These are phyloP conservation scores for Harpagus bidentatus DNA, from an alignment of 2,113 vertebrate species.

Conservation along the genomic window DNA sequence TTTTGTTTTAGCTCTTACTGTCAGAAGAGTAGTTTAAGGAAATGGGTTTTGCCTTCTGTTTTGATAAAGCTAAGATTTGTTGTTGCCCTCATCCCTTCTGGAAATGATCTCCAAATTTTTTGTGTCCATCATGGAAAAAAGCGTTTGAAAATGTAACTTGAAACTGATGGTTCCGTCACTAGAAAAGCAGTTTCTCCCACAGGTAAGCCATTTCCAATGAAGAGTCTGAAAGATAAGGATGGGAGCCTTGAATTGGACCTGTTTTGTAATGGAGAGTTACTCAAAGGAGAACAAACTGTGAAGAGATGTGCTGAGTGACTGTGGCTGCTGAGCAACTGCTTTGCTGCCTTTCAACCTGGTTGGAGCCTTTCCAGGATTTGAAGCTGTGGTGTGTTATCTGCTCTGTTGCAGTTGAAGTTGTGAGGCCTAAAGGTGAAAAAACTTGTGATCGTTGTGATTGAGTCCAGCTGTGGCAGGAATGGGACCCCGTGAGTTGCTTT, in stretches of 20 bases:
- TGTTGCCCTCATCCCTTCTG: neutral
- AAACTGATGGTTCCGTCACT: neutral
- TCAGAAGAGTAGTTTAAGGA: neutral
- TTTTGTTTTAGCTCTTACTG: neutral
- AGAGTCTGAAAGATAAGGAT: neutral
- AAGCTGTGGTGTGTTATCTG: neutral
- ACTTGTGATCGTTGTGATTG: neutral
- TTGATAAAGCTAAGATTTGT: neutral
- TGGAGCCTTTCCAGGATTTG: neutral
- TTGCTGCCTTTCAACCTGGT: neutral
- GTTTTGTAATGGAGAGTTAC: neutral
- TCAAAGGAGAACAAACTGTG: neutral
- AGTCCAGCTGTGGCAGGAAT: neutral
- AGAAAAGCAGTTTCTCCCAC: neutral
- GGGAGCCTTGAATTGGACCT: neutral
- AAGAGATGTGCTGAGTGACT: neutral
- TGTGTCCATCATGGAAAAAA: neutral
- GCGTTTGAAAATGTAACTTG: neutral
- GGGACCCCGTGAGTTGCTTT: neutral
- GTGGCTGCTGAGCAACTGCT: neutral
- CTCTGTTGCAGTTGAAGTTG: neutral
- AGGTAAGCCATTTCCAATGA: neutral
- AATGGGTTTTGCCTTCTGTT: neutral
- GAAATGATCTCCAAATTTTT: neutral
- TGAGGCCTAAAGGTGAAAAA: neutral